These are phyloP conservation scores for Epinotia ramella DNA, from an alignment of 2,888 invertebrate genomes.

Conservation along the genomic window DNA sequence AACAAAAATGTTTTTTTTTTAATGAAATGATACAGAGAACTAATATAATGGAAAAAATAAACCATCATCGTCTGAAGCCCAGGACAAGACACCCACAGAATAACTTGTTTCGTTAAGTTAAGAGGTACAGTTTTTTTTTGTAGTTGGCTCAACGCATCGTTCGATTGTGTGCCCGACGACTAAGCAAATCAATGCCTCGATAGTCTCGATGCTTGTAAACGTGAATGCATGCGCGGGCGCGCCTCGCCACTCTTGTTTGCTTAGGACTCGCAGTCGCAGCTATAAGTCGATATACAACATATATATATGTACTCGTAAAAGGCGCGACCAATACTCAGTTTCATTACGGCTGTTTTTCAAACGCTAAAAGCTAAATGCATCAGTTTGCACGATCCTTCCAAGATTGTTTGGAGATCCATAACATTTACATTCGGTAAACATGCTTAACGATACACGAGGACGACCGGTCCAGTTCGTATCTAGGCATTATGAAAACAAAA, in stretches of 20 bases:
- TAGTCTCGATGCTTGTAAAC: background rate
- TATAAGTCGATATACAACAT: background rate
- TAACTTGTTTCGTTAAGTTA: too few species aligned
- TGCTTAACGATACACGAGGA: conserved; percentile 55
- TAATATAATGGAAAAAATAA: too few species aligned
- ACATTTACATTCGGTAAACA: conserved; percentile 70
- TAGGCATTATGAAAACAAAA: conserved; percentile 45
- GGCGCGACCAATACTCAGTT: conserved; percentile 52
- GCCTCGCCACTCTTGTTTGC: conserved; percentile 44
- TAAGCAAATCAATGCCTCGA: too few species aligned
- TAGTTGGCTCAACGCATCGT: too few species aligned
- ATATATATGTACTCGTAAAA: conserved; percentile 45
- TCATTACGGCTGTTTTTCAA: conserved; percentile 53
- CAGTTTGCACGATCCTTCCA: conserved; percentile 41
- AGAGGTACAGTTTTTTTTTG: too few species aligned
- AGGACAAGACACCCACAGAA: too few species aligned
- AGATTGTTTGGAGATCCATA: conserved; percentile 57
- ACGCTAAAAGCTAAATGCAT: conserved; percentile 67
- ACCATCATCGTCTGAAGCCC: too few species aligned
- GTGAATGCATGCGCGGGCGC: conserved; percentile 45
- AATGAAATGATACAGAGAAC: too few species aligned
- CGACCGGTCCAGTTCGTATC: conserved; percentile 52
- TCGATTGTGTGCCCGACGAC: too few species aligned
- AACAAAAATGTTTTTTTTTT: too few species aligned
- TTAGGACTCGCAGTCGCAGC: conserved; percentile 37